Conservation (phyloP, 92 coral and sea anemone genomes). For the Epizoanthus scotinus region DNA sequence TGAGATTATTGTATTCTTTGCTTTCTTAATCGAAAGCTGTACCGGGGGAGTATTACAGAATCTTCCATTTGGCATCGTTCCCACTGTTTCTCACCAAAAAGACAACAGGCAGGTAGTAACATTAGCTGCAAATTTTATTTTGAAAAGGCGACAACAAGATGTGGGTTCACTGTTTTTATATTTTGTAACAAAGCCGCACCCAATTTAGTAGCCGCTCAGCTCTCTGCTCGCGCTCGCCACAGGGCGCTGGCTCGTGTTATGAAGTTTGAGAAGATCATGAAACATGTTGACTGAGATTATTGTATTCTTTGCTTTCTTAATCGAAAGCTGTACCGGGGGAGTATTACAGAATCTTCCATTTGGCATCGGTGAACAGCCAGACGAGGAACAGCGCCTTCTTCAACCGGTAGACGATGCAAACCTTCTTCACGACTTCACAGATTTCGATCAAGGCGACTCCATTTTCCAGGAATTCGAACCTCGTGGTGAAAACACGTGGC, state of each 20-base stretch:
- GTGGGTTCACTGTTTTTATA: too few species aligned
- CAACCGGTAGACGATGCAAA: slow-evolving; percentile 9
- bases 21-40: slow-evolving; percentile 47
- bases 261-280: too few species aligned
- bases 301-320: slow-evolving; percentile 27
- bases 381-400: slow-evolving; percentile 21
- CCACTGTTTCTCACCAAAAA: too few species aligned
- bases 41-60: slow-evolving; percentile 48
- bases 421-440: slow-evolving; percentile 44
- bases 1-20: slow-evolving; percentile 18
- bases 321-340: slow-evolving; percentile 57
- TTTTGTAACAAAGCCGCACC: too few species aligned
- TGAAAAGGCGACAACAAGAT: too few species aligned
- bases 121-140: too few species aligned
- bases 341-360: slow-evolving; percentile 11
- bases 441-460: slow-evolving; percentile 48
- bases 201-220: too few species aligned
- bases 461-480: slow-evolving; percentile 66
- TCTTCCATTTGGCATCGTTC: too few species aligned
- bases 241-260: too few species aligned
- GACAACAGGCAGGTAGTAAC: too few species aligned
- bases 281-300: slow-evolving; percentile 12
- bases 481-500: slow-evolving; percentile 65
- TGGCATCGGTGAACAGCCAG: neutral
- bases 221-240: too few species aligned